Evolutionary conservation across 2,888 invertebrate species (phyloP).

Genomic region (Netelia inedita): DNA sequence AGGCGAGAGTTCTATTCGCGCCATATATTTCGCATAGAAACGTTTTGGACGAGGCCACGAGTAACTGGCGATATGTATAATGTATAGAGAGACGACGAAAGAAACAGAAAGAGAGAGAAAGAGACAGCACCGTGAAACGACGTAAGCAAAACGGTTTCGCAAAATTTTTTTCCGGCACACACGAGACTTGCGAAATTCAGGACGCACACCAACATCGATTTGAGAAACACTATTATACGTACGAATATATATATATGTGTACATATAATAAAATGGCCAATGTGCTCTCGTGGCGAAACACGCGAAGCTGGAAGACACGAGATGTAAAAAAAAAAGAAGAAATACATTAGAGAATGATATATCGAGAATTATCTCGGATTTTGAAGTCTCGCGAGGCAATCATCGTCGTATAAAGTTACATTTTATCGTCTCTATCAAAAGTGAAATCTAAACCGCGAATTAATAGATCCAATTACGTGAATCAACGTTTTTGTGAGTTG

Average conservation of each 20-base stretch:
- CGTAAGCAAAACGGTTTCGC: slow-evolving; percentile 27
- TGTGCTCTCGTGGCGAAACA: too few species aligned
- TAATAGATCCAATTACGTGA: background rate
- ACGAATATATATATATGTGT: background rate
- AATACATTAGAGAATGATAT: background rate
- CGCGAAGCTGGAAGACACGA: too few species aligned
- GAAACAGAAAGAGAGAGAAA: background rate
- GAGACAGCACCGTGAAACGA: background rate
- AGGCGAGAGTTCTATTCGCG: slow-evolving; percentile 36
- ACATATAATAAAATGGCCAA: background rate
- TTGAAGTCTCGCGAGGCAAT: background rate
- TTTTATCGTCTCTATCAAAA: background rate
- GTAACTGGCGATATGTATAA: background rate
- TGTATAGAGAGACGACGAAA: background rate
- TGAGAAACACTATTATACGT: background rate
- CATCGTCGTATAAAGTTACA: background rate
- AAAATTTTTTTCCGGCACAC: slow-evolving; percentile 18
- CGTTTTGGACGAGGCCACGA: slow-evolving; percentile 49
- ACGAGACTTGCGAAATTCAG: slow-evolving; percentile 39
- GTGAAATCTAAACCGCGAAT: background rate
- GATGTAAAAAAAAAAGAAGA: too few species aligned
- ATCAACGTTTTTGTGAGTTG: background rate
- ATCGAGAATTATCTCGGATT: background rate
- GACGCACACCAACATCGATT: slow-evolving; percentile 40
- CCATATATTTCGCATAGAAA: slow-evolving; percentile 61